These are phyloP conservation scores for Chamaedrilus cognettii DNA, from an alignment of 2,888 invertebrate genomes.

Conservation along the genomic window DNA sequence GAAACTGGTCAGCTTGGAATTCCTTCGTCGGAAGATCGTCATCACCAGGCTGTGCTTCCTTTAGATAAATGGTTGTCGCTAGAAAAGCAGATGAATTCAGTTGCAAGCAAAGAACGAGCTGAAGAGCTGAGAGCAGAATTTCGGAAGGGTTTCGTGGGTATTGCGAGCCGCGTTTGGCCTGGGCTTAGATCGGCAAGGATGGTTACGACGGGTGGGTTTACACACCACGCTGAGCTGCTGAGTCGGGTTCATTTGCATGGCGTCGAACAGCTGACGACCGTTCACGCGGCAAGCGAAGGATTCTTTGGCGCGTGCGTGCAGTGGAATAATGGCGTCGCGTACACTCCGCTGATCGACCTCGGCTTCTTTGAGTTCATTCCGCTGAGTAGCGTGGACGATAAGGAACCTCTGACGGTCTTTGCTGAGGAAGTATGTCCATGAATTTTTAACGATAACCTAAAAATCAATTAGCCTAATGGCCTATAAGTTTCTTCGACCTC, in stretches of 20 bases:
- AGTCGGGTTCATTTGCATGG: constrained; percentile 28
- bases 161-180: constrained; percentile 40
- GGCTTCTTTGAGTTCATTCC: constrained; percentile 39
- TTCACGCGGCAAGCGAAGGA: constrained; percentile 52
- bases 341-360: constrained; percentile 23
- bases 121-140: constrained; percentile 24
- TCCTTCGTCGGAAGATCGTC: neutral
- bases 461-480: too few relatives aligned
- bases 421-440: constrained; percentile 38
- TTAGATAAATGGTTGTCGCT: neutral
- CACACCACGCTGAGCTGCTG: constrained; percentile 26
- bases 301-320: constrained; percentile 43
- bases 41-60: constrained; percentile 10
- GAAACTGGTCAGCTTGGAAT: constrained; percentile 25
- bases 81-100: neutral
- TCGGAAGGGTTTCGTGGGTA: constrained; percentile 38
- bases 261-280: constrained; percentile 29
- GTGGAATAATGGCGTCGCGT: constrained; percentile 24
- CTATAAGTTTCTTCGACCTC: too few relatives aligned
- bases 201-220: constrained; percentile 37
- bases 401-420: constrained; percentile 50
- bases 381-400: constrained; percentile 37
- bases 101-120: constrained; percentile 19
- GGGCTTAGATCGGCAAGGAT: constrained; percentile 30
- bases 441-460: too few relatives aligned